These are phyloP conservation scores for Platygyra sinensis DNA, from an alignment of 64 coral and sea anemone genomes.

Conservation along the genomic window DNA sequence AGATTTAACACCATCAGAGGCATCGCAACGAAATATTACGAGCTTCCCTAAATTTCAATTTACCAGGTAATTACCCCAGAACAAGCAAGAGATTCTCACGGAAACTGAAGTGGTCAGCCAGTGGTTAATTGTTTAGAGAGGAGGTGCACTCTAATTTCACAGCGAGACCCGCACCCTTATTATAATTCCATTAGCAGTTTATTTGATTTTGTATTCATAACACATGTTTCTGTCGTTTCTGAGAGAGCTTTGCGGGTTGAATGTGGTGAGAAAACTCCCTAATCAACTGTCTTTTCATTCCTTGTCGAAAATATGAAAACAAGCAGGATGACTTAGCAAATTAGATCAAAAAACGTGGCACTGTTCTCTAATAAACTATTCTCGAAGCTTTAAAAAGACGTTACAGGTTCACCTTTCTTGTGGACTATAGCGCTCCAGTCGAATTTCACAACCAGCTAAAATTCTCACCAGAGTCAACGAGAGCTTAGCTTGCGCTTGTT, in stretches of 20 bases:
- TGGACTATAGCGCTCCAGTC: no score
- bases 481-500: no score
- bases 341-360: no score
- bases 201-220: slow-evolving; percentile 38
- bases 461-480: no score
- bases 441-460: no score
- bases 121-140: neutral
- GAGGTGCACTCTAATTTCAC: neutral
- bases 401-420: no score
- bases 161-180: neutral
- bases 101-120: slow-evolving; percentile 1
- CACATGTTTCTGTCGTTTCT: slow-evolving; percentile 17
- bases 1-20: neutral
- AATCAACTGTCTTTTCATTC: neutral
- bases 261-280: neutral
- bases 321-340: no score
- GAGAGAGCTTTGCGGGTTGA: neutral
- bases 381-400: no score
- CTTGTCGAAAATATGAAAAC: no score
- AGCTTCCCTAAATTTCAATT: neutral
- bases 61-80: neutral
- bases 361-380: no score
- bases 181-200: neutral
- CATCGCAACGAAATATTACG: neutral
- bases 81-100: neutral